Evolutionary conservation across 2,888 invertebrate genomes (phyloP), one percentile per base, ranked within the genome.

Genomic region (Sturmia bella): DNA sequence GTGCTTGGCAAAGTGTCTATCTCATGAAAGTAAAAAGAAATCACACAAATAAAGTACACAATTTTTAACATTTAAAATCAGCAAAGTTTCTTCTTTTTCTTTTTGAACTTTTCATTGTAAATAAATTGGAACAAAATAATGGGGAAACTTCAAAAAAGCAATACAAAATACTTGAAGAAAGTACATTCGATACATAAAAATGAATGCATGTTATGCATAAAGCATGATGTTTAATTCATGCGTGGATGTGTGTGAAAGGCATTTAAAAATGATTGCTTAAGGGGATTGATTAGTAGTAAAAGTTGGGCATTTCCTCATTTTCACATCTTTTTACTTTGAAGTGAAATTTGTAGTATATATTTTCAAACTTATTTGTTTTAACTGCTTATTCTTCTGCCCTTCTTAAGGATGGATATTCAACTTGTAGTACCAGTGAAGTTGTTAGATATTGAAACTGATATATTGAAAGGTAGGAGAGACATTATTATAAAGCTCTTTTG

Each of bases 41-140:
- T 41, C 1, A 37, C n/a, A 37, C n/a, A 57, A 3, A 57, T 54
- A 41, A 54, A 37, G n/a, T 7, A 57, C 6, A 37, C 1, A 37
- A 37, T 21, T 45, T 57, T 45, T 37, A 57, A 48, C 24, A 69
- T 56, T 32, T 43, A n/a, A 43, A 69, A 17, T 56, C 19, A 43
- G 24, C 17, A 27, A 27, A 68, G 27, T 7, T 54, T 17, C 24
- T 17, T 43, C 17, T 57, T 32, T 3, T 43, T 43, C 32, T 13
- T 24, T 17, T 27, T 21, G 17, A 32, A 17, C 11, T 57, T 12
- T 19, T 13, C 17, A 27, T 21, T 50, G 48, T 19, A 39, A 59
- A 69, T 15, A 69, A 57, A 69, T 37, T 69, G 69, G 57, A 72
- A 41, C 70, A 59, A 6, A 32, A 72, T 13, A 59, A 59, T 59